Evolutionary conservation across 2,113 vertebrate species (phyloP).

Genomic region (Gymnarchus niloticus): DNA sequence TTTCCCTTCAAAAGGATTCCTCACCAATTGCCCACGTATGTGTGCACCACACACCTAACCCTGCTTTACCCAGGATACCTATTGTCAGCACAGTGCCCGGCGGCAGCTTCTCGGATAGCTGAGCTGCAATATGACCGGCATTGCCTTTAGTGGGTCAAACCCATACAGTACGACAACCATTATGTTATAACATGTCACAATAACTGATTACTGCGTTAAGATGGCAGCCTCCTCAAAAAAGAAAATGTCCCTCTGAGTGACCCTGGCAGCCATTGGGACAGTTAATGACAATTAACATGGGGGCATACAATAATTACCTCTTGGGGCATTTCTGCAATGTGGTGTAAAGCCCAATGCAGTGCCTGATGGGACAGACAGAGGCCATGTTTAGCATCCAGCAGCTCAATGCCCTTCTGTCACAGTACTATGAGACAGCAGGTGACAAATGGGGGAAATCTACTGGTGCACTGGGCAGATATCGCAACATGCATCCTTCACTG

Average conservation of each 20-base stretch:
- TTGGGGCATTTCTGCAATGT: neutral
- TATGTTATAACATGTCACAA: neutral
- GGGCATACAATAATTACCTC: neutral
- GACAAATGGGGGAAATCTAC: neutral
- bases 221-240: neutral
- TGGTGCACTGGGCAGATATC: neutral
- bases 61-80: too few relatives aligned
- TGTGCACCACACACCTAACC: too few relatives aligned
- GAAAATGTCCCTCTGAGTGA: neutral
- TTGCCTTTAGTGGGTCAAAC: neutral
- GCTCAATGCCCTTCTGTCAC: neutral
- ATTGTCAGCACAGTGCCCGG: neutral
- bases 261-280: neutral
- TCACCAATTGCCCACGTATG: too few relatives aligned
- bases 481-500: neutral
- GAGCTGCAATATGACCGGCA: neutral
- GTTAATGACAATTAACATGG: neutral
- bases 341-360: neutral
- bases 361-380: neutral
- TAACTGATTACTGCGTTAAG: neutral
- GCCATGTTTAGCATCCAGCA: neutral
- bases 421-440: neutral
- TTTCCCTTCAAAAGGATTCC: too few relatives aligned
- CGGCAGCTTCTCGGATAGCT: neutral
- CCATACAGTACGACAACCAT: neutral